Base-by-base conservation (phyloP, 2,113 vertebrate species). In the Baryphthengus martii region DNA sequence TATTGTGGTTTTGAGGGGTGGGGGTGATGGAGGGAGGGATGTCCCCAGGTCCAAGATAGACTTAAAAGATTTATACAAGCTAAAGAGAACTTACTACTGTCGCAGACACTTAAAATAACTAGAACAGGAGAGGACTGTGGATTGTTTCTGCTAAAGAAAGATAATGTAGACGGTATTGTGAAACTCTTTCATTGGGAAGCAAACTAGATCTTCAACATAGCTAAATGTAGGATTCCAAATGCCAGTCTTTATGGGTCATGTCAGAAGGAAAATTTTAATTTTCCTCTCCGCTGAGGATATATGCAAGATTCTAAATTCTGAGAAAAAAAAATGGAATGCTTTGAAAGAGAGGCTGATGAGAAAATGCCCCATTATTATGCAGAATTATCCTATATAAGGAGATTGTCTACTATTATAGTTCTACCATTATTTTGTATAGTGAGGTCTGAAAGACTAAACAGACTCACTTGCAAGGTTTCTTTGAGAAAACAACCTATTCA, bases 21-120 rank as follows among this genome's bases (percentile, higher is more conserved):
- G 10, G 6, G 10, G 6, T 79, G 12, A 7, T 83, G 23, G 4
- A 62, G 11, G 6, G 4, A 2, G 23, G 25, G 4, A 1, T 61
- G 15, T 68, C 17, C 37, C 9, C 12, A 75, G 6, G 33, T 68
- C n/a, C 74, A 47, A 35, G 26, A 72, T 13, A 75, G 21, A 71
- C 24, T 44, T 72, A 26, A 50, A 89, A 72, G 13, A 61, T 49
- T 49, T 72, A 25, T 67, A 44, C 28, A 78, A 55, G 17, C 35
- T 55, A 35, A 76, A 82, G 40, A 3, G 17, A 90, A 59, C 7
- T 31, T 61, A 52, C 18, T 72, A 40, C 14, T 56, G 47, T 28
- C n/a, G 18, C 18, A 75, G 56, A 29, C 5, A 31, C 19, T 67
- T 88, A 44, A 52, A 85, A 35, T 6, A 76, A 17, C 6, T 39